phyloP scores from a whole-genome alignment of 2,113 vertebrate genomes.

The Oceanites oceanicus region DNA sequence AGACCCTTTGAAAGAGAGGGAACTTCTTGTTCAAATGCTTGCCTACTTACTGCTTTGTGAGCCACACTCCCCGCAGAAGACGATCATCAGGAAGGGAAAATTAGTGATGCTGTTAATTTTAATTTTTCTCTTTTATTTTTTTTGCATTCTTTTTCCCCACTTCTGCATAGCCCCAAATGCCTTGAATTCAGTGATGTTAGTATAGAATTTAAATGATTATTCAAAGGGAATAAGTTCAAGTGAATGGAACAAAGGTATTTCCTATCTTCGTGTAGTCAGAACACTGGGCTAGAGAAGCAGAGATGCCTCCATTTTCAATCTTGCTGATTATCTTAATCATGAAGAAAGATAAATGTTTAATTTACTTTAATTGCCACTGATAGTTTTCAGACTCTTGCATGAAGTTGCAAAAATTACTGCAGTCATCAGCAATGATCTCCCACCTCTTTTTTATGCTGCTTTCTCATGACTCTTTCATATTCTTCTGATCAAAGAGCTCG shows the following conservation, averaged over 20 bases:
- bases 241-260: background rate
- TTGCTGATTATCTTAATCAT: background rate
- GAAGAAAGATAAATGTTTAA: constrained; percentile 5
- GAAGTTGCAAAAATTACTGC: background rate
- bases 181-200: background rate
- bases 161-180: background rate
- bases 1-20: background rate
- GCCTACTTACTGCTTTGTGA: background rate
- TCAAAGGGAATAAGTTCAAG: background rate
- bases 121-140: background rate
- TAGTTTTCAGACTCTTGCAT: background rate
- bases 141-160: background rate
- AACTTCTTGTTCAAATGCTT: background rate
- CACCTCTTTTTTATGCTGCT: background rate
- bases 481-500: background rate
- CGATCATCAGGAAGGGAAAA: background rate
- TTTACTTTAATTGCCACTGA: background rate
- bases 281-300: background rate
- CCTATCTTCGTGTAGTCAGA: background rate
- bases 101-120: background rate
- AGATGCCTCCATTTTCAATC: background rate
- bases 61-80: background rate
- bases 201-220: background rate
- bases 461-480: background rate
- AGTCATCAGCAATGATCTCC: background rate